These are phyloP conservation scores for Griposia aprilina DNA, from an alignment of 2,888 invertebrate species.

Conservation along the genomic window DNA sequence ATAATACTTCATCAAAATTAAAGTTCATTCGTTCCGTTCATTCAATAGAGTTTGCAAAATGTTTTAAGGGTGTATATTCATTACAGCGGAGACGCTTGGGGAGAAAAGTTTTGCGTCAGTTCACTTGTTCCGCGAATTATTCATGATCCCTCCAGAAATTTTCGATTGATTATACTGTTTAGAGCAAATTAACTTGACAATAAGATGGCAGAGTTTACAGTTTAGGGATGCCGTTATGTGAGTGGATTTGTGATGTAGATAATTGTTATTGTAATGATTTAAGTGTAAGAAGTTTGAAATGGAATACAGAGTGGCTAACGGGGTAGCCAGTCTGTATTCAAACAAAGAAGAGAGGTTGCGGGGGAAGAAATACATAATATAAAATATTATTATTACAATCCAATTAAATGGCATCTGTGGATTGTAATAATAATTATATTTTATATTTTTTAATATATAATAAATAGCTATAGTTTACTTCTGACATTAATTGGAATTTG, in stretches of 20 bases:
- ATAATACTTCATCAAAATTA: slow-evolving; percentile 77
- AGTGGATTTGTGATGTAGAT: slow-evolving; percentile 22
- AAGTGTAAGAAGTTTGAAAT: neutral
- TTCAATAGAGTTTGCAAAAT: slow-evolving; percentile 77
- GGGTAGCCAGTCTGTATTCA: neutral
- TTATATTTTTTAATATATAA: too few species aligned
- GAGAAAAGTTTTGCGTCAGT: slow-evolving; percentile 72
- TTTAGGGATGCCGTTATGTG: slow-evolving; percentile 19
- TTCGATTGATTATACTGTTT: slow-evolving; percentile 84
- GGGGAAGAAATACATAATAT: neutral
- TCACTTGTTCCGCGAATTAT: slow-evolving; percentile 81
- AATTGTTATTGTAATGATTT: neutral
- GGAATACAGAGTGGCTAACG: neutral
- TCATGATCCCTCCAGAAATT: slow-evolving; percentile 81
- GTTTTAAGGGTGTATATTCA: slow-evolving; percentile 75
- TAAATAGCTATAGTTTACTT: too few species aligned
- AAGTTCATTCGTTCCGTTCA: slow-evolving; percentile 71
- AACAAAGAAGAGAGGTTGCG: neutral
- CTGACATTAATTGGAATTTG: too few species aligned
- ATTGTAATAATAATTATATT: too few species aligned
- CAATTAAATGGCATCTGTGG: too few species aligned
- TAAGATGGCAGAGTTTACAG: slow-evolving; percentile 40
- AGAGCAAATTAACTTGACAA: slow-evolving; percentile 76
- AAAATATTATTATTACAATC: too few species aligned
- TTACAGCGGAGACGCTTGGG: slow-evolving; percentile 65